Base-by-base conservation (phyloP, 2,888 invertebrate species). In the Anthrax anthrax region DNA sequence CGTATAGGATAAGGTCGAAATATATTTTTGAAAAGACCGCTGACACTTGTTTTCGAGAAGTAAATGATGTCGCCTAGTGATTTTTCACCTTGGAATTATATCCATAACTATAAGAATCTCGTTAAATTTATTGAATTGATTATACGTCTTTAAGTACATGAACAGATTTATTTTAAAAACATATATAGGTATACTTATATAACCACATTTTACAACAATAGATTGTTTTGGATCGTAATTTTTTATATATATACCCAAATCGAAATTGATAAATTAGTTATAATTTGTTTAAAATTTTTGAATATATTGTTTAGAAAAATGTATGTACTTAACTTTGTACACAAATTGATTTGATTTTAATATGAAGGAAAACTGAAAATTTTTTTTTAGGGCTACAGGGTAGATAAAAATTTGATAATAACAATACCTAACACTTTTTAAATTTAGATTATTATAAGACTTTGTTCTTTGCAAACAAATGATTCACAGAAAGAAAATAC, bases 1-100 rank as follows among this genome's bases (percentile, higher is more conserved):
- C 19, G 19, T 42, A 38, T 46, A 42, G 2, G 3, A 4, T 32
- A 32, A 32, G 29, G 29, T 32, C 29, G 29, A 12, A 32, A 12
- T 32, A 12, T 32, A 32, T 12, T 32, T 44, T 46, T 42, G n/a
- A 19, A 39, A 39, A 34, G 43, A 18, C 47, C 36, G 40, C 40
- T 36, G 44, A 47, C 47, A 47, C 47, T 47, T 47, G 47, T 50
- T 50, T 39, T 41, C 12, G 44, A 42, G 14, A 23, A 18, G 5
- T 19, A 29, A 47, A 46, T 48, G 46, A 46, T 46, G 46, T 47
- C 43, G 27, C 42, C 36, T 46, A 42, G 40, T 37, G 46, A 43
- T 46, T 41, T 46, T 47, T 45, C 45, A 47, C 43, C 40, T 47
- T 43, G 29, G 12, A 32, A 12, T 32, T 8, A 23, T 39, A 23